phyloP scores from a whole-genome alignment of 2,888 invertebrate species.

The Papilio gigon region DNA sequence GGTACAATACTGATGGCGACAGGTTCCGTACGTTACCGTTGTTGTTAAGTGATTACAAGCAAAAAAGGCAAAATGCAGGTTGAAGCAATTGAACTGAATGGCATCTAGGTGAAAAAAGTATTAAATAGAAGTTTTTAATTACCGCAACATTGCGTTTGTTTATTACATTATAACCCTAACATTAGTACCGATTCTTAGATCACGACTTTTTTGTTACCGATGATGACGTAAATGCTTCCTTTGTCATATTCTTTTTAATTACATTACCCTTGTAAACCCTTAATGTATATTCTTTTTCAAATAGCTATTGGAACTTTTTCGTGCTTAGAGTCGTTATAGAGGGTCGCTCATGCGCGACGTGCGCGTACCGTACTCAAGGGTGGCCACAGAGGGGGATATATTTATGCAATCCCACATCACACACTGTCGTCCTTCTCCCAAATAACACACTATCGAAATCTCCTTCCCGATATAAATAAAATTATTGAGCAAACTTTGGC shows the following conservation, averaged over 20 bases:
- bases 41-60: slow-evolving; percentile 37
- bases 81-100: slow-evolving; percentile 19
- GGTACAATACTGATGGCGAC: slow-evolving; percentile 48
- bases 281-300: not conserved
- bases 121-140: slow-evolving; percentile 1
- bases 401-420: slow-evolving; percentile 5
- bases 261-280: not conserved
- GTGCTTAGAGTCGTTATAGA: not conserved
- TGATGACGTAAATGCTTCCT: not conserved
- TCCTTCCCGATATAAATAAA: not conserved
- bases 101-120: slow-evolving; percentile 3
- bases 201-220: not conserved
- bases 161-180: not conserved
- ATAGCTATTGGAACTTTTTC: slow-evolving; percentile 4
- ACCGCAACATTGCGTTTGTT: not conserved
- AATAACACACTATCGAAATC: slow-evolving; percentile 3
- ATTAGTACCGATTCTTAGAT: not conserved
- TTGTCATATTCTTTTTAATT: slow-evolving; percentile 1
- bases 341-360: not conserved
- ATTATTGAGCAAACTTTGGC: not conserved
- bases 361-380: slow-evolving; percentile 2
- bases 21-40: slow-evolving; percentile 50
- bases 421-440: slow-evolving; percentile 5
- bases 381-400: slow-evolving; percentile 3
- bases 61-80: slow-evolving; percentile 16